These are phyloP conservation scores for Steinernema feltiae DNA, from an alignment of 1,140 invertebrate genomes.

Conservation along the genomic window DNA sequence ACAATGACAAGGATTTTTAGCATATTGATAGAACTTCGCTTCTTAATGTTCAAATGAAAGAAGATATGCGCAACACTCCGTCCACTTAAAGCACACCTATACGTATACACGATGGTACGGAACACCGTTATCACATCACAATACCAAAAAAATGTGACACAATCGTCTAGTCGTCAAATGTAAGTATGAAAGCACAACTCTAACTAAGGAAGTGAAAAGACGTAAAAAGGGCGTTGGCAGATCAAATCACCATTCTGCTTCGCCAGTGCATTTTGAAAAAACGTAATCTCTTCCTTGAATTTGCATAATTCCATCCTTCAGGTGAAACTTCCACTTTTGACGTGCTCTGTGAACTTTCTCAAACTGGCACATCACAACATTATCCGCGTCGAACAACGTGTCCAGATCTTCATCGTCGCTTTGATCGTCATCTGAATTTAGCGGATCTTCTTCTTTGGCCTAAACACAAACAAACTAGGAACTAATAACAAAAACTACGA, in stretches of 20 bases:
- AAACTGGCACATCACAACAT: constrained; percentile 98
- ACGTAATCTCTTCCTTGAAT: constrained; percentile 93
- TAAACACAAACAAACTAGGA: too few species aligned
- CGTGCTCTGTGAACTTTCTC: constrained; percentile 95
- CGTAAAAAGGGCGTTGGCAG: not conserved
- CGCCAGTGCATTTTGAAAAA: constrained; percentile 95
- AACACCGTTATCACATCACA: not conserved
- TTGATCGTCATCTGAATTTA: constrained; percentile 87
- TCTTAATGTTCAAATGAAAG: too few species aligned
- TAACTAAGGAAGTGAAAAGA: not conserved
- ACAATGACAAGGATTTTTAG: too few species aligned
- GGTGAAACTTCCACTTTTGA: constrained; percentile 98
- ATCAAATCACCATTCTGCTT: constrained; percentile 79
- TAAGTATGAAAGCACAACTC: too few species aligned
- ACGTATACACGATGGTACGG: not conserved
- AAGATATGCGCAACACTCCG: not conserved
- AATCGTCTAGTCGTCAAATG: too few species aligned
- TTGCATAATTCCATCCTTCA: constrained; percentile 99
- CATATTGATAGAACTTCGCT: too few species aligned
- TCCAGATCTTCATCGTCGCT: constrained; percentile 90
- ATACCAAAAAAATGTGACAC: too few species aligned
- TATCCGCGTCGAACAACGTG: constrained; percentile 92
- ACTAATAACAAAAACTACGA: not conserved
- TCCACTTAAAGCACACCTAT: not conserved
- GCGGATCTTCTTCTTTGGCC: constrained; percentile 68